Percentiles rank a stretch among this genome's conserved stretches.
Conservation (phyloP, 30 jellyfish, hydroid and myxozoan genomes). For the Turritopsis rubra region DNA sequence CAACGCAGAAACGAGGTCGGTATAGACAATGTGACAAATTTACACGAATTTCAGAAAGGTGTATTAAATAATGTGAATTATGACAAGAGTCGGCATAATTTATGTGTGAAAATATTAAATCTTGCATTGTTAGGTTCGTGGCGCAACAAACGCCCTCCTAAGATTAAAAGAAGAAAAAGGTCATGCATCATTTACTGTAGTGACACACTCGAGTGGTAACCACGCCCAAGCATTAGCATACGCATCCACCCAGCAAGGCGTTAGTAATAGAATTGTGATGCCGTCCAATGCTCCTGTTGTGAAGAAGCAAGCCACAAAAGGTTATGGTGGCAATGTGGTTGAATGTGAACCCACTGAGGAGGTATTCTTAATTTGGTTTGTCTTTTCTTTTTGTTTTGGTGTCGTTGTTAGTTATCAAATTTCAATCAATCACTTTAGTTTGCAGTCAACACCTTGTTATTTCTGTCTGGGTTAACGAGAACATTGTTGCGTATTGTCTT, state of each 20-base stretch:
- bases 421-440: too few relatives aligned
- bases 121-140: slow-evolving; percentile 36
- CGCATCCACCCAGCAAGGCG: slow-evolving; percentile 48
- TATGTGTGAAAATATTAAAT: background rate
- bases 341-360: slow-evolving; percentile 50
- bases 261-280: slow-evolving; percentile 45
- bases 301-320: slow-evolving; percentile 50
- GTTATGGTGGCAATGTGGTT: slow-evolving; percentile 53
- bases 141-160: slow-evolving; percentile 55
- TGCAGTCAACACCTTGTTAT: too few relatives aligned
- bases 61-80: too few relatives aligned
- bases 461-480: too few relatives aligned
- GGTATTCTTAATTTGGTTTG: slow-evolving; percentile 3
- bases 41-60: too few relatives aligned
- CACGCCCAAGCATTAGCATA: slow-evolving; percentile 70
- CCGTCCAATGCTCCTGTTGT: slow-evolving; percentile 70
- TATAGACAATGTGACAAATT: too few relatives aligned
- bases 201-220: slow-evolving; percentile 82
- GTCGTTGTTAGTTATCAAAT: too few relatives aligned
- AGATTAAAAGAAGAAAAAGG: slow-evolving; percentile 3
- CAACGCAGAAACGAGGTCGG: too few relatives aligned
- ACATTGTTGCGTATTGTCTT: too few relatives aligned
- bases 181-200: background rate
- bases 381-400: background rate
- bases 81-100: too few relatives aligned